Evolutionary conservation across 2,113 vertebrate genomes (phyloP).

Genomic region (Anguilla rostrata): DNA sequence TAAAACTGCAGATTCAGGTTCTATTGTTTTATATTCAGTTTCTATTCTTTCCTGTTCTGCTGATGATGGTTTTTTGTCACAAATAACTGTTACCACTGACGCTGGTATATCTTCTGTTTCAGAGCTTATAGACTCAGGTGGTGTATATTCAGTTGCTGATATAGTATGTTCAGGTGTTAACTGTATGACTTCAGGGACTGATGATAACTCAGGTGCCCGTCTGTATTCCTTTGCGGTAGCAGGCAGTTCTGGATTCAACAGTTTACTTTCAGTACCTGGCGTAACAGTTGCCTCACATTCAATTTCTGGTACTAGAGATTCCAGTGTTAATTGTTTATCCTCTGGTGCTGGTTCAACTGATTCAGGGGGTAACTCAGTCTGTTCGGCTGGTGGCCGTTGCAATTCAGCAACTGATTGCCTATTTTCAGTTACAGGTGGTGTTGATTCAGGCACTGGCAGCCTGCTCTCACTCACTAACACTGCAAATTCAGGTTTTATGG

Average conservation of each 20-base stretch:
- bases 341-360: neutral
- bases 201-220: neutral
- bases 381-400: too few species aligned
- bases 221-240: constrained; percentile 41
- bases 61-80: neutral
- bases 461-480: constrained; percentile 5
- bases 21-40: neutral
- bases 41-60: neutral
- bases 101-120: neutral
- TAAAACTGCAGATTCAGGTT: constrained; percentile 38
- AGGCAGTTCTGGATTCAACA: constrained; percentile 3
- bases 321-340: neutral
- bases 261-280: neutral
- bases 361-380: neutral
- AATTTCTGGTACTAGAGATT: constrained; percentile 5
- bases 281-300: constrained; percentile 6
- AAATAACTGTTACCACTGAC: neutral
- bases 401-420: constrained; percentile 19
- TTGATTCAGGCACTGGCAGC: constrained; percentile 30
- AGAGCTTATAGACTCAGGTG: constrained; percentile 25
- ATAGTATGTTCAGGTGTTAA: too few species aligned
- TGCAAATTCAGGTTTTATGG: neutral
- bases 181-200: too few species aligned
- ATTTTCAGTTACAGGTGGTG: constrained; percentile 29
- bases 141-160: too few species aligned